Conservation (phyloP, 2,113 vertebrate genomes). For the Gobio gobio region DNA sequence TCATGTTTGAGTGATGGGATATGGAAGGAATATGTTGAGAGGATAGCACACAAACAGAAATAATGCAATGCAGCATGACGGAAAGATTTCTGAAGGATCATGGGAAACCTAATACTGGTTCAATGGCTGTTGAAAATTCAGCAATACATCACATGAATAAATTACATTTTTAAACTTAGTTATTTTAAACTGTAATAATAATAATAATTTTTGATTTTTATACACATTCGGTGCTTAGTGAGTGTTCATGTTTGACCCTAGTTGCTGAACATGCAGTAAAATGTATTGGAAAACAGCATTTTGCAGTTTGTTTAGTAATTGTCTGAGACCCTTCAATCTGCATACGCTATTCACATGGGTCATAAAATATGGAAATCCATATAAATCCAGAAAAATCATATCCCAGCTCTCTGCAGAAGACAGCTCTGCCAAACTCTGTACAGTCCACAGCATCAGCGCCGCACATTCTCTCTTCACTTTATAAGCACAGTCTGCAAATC, state of each 20-base stretch:
- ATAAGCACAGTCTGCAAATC: constrained; percentile 5
- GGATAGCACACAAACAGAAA: background rate
- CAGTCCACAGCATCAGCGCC: background rate
- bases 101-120: background rate
- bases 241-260: no score
- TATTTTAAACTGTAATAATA: no score
- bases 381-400: background rate
- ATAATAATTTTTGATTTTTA: no score
- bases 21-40: background rate
- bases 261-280: no score
- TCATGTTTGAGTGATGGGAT: background rate
- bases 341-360: background rate
- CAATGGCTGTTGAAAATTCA: background rate
- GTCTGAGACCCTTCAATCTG: background rate
- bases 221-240: no score
- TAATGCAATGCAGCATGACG: background rate
- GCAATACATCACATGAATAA: background rate
- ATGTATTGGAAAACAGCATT: background rate
- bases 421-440: background rate
- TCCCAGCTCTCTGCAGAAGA: background rate
- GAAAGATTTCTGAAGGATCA: background rate
- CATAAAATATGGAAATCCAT: background rate
- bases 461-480: background rate
- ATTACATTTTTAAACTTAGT: no score
- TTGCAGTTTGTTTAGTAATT: background rate